Conservation (phyloP, 2,113 vertebrate genomes). For the Puntigrus tetrazona region DNA sequence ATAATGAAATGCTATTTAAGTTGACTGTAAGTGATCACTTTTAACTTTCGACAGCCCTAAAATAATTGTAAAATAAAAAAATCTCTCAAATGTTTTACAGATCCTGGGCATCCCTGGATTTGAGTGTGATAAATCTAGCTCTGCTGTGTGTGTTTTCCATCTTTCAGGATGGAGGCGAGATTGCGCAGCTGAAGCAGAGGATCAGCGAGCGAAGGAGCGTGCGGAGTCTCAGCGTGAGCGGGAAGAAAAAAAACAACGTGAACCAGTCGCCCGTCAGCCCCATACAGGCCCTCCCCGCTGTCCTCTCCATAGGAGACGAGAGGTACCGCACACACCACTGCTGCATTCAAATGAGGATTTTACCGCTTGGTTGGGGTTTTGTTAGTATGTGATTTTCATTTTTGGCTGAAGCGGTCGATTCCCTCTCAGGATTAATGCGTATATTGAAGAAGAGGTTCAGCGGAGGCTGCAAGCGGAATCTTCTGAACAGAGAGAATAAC, state of each 20-base stretch:
- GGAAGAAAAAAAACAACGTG: conserved; percentile 73
- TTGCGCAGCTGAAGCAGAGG: conserved; percentile 84
- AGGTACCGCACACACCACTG: conserved; percentile 61
- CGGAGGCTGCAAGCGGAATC: conserved; percentile 81
- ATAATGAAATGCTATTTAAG: no score
- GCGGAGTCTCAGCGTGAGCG: conserved; percentile 63
- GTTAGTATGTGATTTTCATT: neutral
- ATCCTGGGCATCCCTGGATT: neutral
- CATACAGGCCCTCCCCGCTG: conserved; percentile 63
- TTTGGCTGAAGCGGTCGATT: neutral
- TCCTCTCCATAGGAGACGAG: conserved; percentile 70
- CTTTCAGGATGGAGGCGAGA: conserved; percentile 86
- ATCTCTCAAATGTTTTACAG: no score
- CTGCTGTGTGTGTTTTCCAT: neutral
- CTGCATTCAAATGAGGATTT: neutral
- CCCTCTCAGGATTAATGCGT: conserved; percentile 81
- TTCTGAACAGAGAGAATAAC: conserved; percentile 64
- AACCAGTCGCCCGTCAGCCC: conserved; percentile 69
- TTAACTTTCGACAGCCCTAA: neutral
- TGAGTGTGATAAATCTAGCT: neutral
- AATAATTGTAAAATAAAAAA: neutral
- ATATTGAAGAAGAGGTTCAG: conserved; percentile 93
- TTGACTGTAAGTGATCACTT: no score
- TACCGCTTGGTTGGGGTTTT: neutral
- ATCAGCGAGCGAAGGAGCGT: conserved; percentile 75